Base-by-base conservation (phyloP, 2,797 vertebrate species). In the Halcyon badia region DNA sequence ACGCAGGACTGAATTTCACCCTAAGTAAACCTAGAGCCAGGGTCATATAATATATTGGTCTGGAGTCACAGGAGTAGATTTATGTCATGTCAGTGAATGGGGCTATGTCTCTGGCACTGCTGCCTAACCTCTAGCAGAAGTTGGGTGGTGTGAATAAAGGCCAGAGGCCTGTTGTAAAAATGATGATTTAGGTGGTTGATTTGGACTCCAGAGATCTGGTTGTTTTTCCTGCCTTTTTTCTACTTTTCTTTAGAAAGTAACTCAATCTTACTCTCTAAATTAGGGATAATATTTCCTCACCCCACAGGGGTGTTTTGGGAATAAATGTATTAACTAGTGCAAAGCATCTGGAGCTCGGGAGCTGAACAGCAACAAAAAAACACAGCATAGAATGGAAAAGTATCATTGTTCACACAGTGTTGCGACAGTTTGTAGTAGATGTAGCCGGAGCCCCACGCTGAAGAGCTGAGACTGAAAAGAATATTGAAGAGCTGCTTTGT, bases 401-500 rank as follows among this genome's bases (percentile, higher is more conserved):
- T 77, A 9, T 82, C 60, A 58, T 64, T 84, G 93, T 65, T 94
- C 60, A 11, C 62, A 70, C 56, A 39, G 56, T 11, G 30, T 65
- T 89, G 69, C 0, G 0, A 54, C 83, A 68, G 70, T 83, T 93
- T 54, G 51, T n/a, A 73, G 51, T 49, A 79, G 81, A 35, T 68
- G 71, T 70, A 92, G 79, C 87, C 1, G 7, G 83, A 91, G 33
- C 77, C 64, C 58, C 54, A 33, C 1, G 0, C 76, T 76, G 51
- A 82, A 97, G 84, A 90, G 64, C 46, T 0, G 8, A 94, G 86
- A 95, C 94, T 72, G 96, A 91, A 95, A 97, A 87, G 95, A 95
- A 93, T 97, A 97, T 80, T 94, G 94, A 95, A 92, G 80, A 93
- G 88, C 86, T 94, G 86, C 86, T 95, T 95, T 95, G 93, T 94